A percentile compares a stretch with the other conserved stretches of the same genome.
Conservation (phyloP, 2,888 invertebrate genomes). For the Oasisia sp. region DNA sequence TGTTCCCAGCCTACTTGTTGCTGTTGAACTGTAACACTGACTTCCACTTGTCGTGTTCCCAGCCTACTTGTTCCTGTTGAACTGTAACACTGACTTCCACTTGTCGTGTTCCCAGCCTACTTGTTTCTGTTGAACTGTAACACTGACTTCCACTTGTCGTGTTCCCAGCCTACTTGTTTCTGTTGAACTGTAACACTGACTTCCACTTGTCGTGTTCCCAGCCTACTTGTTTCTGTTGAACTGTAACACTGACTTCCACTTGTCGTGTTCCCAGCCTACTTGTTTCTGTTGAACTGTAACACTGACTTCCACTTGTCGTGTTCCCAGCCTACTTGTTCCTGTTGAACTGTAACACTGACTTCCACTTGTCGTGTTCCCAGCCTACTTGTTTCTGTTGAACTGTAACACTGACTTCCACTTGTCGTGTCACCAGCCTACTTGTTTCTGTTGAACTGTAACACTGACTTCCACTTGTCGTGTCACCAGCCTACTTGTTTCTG, state of each 20-base stretch:
- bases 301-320: neutral
- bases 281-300: conserved; percentile 69
- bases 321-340: conserved; percentile 61
- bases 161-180: conserved; percentile 59
- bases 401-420: conserved; percentile 67
- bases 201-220: conserved; percentile 37
- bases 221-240: conserved; percentile 62
- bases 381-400: conserved; percentile 60
- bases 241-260: conserved; percentile 67
- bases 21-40: conserved; percentile 69
- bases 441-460: conserved; percentile 69
- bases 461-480: neutral
- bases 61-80: conserved; percentile 62
- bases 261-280: conserved; percentile 52
- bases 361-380: conserved; percentile 43
- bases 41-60: conserved; percentile 27
- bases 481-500: conserved; percentile 61
- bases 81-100: conserved; percentile 67
- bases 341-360: conserved; percentile 68
- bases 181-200: conserved; percentile 68
- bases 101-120: conserved; percentile 51
- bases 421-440: conserved; percentile 53
- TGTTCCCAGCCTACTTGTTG: conserved; percentile 59
- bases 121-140: conserved; percentile 69
- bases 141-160: conserved; percentile 33